Base-by-base conservation (phyloP, 1,140 invertebrate genomes). In the Sminthurinus signatus region DNA sequence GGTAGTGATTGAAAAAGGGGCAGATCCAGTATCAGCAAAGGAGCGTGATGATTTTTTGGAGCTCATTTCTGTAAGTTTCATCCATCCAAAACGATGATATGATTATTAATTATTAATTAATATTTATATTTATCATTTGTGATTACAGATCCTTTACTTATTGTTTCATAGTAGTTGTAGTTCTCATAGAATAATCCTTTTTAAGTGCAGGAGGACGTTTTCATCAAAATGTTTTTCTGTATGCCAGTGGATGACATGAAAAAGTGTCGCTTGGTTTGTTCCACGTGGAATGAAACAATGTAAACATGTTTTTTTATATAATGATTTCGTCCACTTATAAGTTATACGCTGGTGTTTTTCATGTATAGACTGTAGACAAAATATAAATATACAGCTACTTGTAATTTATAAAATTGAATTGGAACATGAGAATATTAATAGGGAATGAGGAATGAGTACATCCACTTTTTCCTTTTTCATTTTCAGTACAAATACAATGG, bases 181-280 rank as follows among this genome's bases (percentile, higher is more conserved):
- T 10, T 12, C n/a, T 42, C 39, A 42, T 12, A 42, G 39, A n/a
- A n/a, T n/a, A n/a, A n/a, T n/a, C n/a, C n/a, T 42, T 10, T 12
- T 42, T 42, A 42, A 12, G 39, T 10, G 23, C 14, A 56, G 54
- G 54, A 32, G 25, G 54, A 56, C 23, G 54, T 56, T 14, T 42
- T 56, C 21, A 42, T 56, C n/a, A 56, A 27, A n/a, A 39, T 56
- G 2, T 56, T 56, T 25, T 10, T 8, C 8, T 27, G n/a, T 23
- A 56, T 56, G 54, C 4, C 36, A 3, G 36, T 27, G 25, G 54
- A 56, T 19, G 54, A 56, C 12, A 56, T 56, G 54, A 28, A 4
- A 25, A 56, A 56, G 19, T n/a, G 29, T 32, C 54, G 54, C 3
- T 19, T 56, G 29, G 36, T 56, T 21, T 56, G 54, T 21, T 4